Conservation (phyloP, 1,140 invertebrate species). For the Dendrolimus punctatus region DNA sequence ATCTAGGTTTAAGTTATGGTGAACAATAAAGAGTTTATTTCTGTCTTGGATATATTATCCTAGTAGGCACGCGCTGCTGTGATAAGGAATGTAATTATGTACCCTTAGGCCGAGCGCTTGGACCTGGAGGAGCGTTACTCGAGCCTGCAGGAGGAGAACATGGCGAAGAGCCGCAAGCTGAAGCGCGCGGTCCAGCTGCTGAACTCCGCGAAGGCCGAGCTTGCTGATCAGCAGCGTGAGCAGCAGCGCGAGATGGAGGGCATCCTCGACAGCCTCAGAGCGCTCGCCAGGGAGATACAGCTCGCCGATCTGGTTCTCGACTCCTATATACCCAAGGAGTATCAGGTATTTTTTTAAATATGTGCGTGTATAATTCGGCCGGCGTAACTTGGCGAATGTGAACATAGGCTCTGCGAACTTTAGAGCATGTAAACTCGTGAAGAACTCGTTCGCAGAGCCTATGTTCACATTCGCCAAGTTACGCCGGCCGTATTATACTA, state of each 20-base stretch:
- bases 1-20: no score
- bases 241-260: conserved; percentile 98
- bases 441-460: no score
- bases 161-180: conserved; percentile 93
- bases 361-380: no score
- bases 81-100: background rate
- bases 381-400: no score
- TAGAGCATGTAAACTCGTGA: no score
- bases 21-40: no score
- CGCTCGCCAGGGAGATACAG: conserved; percentile 92
- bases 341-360: conserved; percentile 58
- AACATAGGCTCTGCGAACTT: no score
- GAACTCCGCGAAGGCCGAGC: conserved; percentile 87
- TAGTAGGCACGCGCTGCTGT: background rate
- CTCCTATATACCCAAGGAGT: conserved; percentile 93
- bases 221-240: conserved; percentile 92
- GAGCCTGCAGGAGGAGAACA: conserved; percentile 93
- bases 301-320: conserved; percentile 90
- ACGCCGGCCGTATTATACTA: no score
- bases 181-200: conserved; percentile 89
- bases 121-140: conserved; percentile 98
- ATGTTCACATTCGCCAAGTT: no score
- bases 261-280: conserved; percentile 91
- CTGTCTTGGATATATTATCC: no score
- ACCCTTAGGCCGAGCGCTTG: conserved; percentile 84